These are phyloP conservation scores for Venusia cambrica DNA, from an alignment of 2,888 invertebrate genomes.

Conservation along the genomic window DNA sequence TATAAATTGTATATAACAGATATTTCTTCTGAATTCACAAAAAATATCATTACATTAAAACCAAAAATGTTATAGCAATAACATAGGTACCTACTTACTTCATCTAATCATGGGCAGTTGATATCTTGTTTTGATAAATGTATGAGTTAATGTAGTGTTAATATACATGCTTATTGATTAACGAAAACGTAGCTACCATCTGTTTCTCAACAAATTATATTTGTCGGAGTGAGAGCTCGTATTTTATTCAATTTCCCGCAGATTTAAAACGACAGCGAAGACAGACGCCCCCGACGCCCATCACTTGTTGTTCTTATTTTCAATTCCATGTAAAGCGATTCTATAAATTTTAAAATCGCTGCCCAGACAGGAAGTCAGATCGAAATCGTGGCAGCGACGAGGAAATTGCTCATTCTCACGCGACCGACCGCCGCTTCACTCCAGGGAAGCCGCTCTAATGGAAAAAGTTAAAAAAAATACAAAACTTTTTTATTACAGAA, in stretches of 20 bases:
- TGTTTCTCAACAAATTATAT: no score
- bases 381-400: conserved; percentile 73
- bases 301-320: conserved; percentile 55
- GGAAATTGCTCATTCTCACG: conserved; percentile 81
- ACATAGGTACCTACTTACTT: no score
- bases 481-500: conserved; percentile 68
- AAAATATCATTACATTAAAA: no score
- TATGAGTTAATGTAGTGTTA: no score
- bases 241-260: not conserved
- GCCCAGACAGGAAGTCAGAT: conserved; percentile 77
- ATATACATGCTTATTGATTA: no score
- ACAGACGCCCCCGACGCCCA: conserved; percentile 22
- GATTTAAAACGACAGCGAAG: conserved; percentile 4
- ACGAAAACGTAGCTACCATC: no score
- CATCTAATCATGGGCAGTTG: no score
- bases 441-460: conserved; percentile 70
- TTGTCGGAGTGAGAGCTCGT: no score
- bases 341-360: conserved; percentile 79
- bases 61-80: no score
- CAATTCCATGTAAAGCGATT: conserved; percentile 71
- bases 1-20: no score
- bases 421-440: conserved; percentile 64
- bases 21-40: no score
- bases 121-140: no score
- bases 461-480: conserved; percentile 77